phyloP scores from a whole-genome alignment of 2,113 vertebrate genomes.

The Macquaria ambigua region DNA sequence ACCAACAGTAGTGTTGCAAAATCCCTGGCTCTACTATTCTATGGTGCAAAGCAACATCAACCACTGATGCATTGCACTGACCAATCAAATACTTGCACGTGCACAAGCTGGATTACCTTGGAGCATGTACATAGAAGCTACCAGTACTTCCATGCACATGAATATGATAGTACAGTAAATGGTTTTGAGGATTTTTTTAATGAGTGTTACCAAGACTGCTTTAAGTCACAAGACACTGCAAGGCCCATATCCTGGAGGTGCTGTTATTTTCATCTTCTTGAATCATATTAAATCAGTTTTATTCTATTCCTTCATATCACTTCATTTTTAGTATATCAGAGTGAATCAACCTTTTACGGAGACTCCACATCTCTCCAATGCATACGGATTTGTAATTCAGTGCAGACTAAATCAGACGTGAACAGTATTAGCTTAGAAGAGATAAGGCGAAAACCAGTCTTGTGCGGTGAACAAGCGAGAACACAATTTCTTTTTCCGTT shows the following conservation, averaged over 20 bases:
- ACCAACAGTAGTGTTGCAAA: background rate
- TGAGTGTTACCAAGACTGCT: background rate
- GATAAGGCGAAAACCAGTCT: conserved; percentile 55
- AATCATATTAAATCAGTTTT: conserved; percentile 28
- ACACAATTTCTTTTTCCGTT: conserved; percentile 51
- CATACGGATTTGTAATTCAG: conserved; percentile 56
- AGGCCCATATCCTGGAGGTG: background rate
- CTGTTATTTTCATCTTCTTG: background rate
- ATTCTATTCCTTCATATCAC: conserved; percentile 28
- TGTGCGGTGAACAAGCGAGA: conserved; percentile 49
- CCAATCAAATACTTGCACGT: background rate
- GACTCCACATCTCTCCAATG: conserved; percentile 15
- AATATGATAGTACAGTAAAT: background rate
- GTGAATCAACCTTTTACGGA: conserved; percentile 38
- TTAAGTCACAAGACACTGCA: background rate
- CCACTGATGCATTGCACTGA: background rate
- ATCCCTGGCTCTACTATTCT: background rate
- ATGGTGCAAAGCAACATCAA: background rate
- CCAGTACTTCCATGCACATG: background rate
- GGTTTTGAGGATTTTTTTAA: background rate
- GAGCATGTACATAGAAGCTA: background rate
- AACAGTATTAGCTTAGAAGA: conserved; percentile 52
- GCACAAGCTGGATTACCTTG: background rate
- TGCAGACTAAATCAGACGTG: conserved; percentile 57
- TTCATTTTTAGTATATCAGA: conserved; percentile 39